Evolutionary conservation across 2,797 vertebrate genomes (phyloP).

Genomic region (Champsocephalus gunnari): DNA sequence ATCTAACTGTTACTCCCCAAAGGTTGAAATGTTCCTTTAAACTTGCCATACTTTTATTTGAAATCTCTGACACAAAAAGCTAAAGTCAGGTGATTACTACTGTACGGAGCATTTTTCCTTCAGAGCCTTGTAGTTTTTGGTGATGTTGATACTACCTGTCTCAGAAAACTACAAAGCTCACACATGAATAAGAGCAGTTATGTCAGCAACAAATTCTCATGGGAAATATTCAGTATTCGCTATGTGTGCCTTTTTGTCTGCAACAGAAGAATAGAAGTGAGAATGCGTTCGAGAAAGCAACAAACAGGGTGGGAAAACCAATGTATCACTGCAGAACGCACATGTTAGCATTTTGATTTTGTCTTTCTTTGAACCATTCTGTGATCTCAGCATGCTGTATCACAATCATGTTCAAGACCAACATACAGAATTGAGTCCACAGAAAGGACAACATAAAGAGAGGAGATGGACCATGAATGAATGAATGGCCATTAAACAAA

Average conservation of each 20-base stretch:
- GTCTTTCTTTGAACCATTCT: background rate
- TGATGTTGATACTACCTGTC: background rate
- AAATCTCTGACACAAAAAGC: constrained; percentile 6
- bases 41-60: background rate
- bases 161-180: background rate
- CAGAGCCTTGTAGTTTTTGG: background rate
- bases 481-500: constrained; percentile 24
- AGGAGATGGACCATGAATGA: background rate
- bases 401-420: constrained; percentile 20
- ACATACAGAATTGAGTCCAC: constrained; percentile 12
- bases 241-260: constrained; percentile 1
- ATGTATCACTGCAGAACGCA: background rate
- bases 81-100: background rate
- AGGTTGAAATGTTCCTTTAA: background rate
- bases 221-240: background rate
- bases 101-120: background rate
- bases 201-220: constrained; percentile 15
- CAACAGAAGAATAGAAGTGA: background rate
- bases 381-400: constrained; percentile 13
- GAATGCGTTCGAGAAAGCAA: constrained; percentile 12
- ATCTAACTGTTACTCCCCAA: background rate
- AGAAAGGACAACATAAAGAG: constrained; percentile 7
- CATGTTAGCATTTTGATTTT: background rate
- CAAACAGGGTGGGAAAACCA: background rate
- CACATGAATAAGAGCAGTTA: constrained; percentile 10